Evolutionary conservation across 2,797 vertebrate species (phyloP), one percentile per base, ranked within the genome.

Genomic region (Coregonus ussuriensis): DNA sequence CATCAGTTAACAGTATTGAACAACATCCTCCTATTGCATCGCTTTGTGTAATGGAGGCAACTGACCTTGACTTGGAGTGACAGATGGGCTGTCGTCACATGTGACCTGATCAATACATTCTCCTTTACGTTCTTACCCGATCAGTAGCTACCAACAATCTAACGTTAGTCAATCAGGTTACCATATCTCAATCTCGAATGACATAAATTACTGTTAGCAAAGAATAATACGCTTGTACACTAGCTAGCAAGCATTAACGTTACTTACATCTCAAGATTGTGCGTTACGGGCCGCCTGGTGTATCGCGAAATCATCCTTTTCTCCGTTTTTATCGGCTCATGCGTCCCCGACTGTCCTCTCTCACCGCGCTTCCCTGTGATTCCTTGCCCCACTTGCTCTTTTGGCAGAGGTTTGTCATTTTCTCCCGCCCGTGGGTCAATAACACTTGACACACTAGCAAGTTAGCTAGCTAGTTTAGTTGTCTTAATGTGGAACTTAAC

Each of bases 231-330:
- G 11, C 41, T 70, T 1, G 62, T 54, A 37, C 54, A 74, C 41
- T 47, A 47, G 41, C 29, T 1, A 18, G n/a, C 33, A 25, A 75
- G 11, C 18, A 53, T 4, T 25, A 25, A 25, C 25, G 25, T 25
- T 90, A 96, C 97, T 97, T 91, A 99, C 97, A 94, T 94, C 87
- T 95, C 95, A 69, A 94, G 91, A 78, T 83, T 95, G 91, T 94
- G 93, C 7, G 96, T 94, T 80, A 97, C 95, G 72, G 96, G 90
- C 84, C 94, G 96, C 79, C 97, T 93, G 83, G 91, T 95, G 93
- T 98, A 99, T 81, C 97, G 95, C 89, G 97, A 96, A 93, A 97
- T 96, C 97, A 97, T 95, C 87, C 86, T 70, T 72, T 21, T 82
- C 77, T 87, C 81, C 35, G 85, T 79, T 83, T 90, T 89, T 31